phyloP scores from a whole-genome alignment of 2,797 vertebrate genomes.

The Lutjanus campechanus region DNA sequence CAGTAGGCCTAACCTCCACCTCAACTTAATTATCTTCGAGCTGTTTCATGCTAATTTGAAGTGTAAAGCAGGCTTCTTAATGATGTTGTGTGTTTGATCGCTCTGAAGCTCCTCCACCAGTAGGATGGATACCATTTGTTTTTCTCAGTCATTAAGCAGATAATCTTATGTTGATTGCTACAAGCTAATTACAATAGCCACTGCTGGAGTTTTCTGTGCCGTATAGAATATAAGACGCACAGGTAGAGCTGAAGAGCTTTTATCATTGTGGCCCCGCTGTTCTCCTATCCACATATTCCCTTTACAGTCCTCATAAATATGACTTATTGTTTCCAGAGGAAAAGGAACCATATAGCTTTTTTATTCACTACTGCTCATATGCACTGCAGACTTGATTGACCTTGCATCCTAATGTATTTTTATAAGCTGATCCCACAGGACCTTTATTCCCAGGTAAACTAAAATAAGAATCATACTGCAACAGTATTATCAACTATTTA shows the following conservation, averaged over 20 bases:
- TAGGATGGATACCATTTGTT: conserved; percentile 72
- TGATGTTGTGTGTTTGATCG: conserved; percentile 67
- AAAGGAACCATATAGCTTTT: conserved; percentile 18
- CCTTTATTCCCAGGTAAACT: conserved; percentile 25
- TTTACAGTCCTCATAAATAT: conserved; percentile 62
- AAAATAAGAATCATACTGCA: conserved; percentile 18
- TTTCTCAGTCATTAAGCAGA: conserved; percentile 77
- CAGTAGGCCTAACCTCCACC: conserved; percentile 74
- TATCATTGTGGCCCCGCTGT: conserved; percentile 1
- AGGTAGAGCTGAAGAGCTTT: conserved; percentile 61
- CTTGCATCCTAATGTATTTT: conserved; percentile 41
- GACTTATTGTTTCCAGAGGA: conserved; percentile 52
- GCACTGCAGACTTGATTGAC: conserved; percentile 42
- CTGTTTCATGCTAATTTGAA: conserved; percentile 75
- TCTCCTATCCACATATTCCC: conserved; percentile 20
- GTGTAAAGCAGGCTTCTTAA: conserved; percentile 67
- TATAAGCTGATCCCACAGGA: conserved; percentile 44
- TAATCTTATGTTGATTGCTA: conserved; percentile 77
- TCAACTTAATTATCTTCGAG: conserved; percentile 71
- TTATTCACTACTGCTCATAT: conserved; percentile 38
- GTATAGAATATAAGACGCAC: conserved; percentile 37
- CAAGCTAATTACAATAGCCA: conserved; percentile 74
- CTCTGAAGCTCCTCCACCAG: conserved; percentile 60
- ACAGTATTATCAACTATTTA: conserved; percentile 47
- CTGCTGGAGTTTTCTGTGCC: conserved; percentile 46